Percentiles rank a stretch among this genome's conserved stretches.
phyloP scores from a whole-genome alignment of 2,888 invertebrate species.

The Embidobia sp. region DNA sequence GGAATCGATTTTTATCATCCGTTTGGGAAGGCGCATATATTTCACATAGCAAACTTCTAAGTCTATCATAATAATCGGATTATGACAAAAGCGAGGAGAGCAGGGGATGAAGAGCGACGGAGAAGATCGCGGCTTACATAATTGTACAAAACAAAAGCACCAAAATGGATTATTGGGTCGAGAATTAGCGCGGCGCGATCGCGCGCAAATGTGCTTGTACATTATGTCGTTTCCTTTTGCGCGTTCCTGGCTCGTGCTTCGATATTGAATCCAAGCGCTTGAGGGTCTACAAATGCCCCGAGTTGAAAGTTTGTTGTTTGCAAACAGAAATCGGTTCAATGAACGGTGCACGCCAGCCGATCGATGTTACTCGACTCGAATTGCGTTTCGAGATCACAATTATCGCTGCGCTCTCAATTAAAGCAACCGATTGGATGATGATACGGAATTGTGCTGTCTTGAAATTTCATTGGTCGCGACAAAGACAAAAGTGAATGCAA shows the following conservation, averaged over 20 bases:
- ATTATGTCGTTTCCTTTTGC: conserved; percentile 43
- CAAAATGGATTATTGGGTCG: conserved; percentile 12
- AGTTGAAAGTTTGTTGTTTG: conserved; percentile 56
- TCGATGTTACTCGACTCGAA: conserved; percentile 36
- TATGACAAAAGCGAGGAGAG: background rate
- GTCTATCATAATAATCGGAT: too few species aligned
- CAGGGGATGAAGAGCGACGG: too few species aligned
- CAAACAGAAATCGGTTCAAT: too few species aligned
- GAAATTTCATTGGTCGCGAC: background rate
- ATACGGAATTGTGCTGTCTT: conserved; percentile 35
- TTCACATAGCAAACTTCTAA: too few species aligned
- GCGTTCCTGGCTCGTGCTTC: conserved; percentile 36
- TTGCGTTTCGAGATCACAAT: conserved; percentile 48
- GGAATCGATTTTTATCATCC: too few species aligned
- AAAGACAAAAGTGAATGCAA: conserved; percentile 2
- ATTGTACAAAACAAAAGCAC: conserved; percentile 43
- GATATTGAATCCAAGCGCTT: conserved; percentile 31
- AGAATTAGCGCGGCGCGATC: too few species aligned
- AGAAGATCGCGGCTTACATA: conserved; percentile 19
- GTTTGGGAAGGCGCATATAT: too few species aligned
- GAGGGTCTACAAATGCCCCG: conserved; percentile 33
- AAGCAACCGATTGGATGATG: conserved; percentile 21
- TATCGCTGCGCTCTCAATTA: conserved; percentile 43
- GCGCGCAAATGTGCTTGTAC: conserved; percentile 14
- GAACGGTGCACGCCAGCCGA: too few species aligned